These are phyloP conservation scores for Eriosoma lanigerum DNA, from an alignment of 1,140 invertebrate species.

Conservation along the genomic window DNA sequence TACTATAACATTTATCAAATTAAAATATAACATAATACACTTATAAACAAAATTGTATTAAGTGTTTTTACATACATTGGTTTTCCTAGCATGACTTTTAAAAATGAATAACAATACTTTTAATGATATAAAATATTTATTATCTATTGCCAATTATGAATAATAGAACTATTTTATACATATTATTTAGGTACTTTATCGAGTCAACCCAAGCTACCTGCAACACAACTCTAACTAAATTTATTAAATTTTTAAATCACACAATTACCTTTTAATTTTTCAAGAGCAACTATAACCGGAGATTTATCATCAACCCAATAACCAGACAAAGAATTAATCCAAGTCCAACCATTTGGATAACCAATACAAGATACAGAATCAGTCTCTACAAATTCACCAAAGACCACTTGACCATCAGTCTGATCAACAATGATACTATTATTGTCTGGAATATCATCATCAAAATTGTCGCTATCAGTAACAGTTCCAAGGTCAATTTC, in stretches of 20 bases:
- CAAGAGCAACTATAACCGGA: constrained; percentile 67
- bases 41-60: no score
- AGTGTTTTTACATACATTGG: no score
- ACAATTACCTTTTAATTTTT: constrained; percentile 79
- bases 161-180: no score
- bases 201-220: no score
- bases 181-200: no score
- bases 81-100: no score
- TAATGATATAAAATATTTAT: no score
- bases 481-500: constrained; percentile 44
- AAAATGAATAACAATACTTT: no score
- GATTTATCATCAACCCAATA: constrained; percentile 61
- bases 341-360: constrained; percentile 70
- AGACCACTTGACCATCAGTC: not conserved
- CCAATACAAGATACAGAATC: constrained; percentile 48
- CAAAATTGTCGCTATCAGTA: constrained; percentile 41
- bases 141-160: no score
- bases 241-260: constrained; percentile 48
- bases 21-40: no score
- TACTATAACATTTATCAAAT: no score
- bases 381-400: constrained; percentile 40
- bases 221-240: no score
- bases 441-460: constrained; percentile 25
- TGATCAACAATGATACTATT: constrained; percentile 47
- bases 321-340: constrained; percentile 75